These are phyloP conservation scores for Tuberolachnus salignus DNA, from an alignment of 2,888 invertebrate genomes.

Conservation along the genomic window DNA sequence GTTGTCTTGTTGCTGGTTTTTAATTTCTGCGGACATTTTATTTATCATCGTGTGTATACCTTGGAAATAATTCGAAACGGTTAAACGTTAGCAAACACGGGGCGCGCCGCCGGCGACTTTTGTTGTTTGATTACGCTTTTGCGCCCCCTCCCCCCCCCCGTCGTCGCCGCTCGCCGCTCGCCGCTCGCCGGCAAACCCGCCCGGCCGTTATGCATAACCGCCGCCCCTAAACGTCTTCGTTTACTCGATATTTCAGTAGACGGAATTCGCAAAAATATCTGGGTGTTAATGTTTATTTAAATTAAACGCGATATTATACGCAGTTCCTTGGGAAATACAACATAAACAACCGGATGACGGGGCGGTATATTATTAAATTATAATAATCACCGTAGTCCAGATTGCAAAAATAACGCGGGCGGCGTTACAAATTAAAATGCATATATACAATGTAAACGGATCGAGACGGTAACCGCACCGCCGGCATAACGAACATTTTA, in stretches of 20 bases:
- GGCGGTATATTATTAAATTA: no score
- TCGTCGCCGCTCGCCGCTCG: no score
- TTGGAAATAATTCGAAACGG: constrained; percentile 32
- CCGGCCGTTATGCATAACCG: no score
- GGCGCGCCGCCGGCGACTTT: no score
- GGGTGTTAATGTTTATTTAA: not conserved
- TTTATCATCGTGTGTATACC: constrained; percentile 25
- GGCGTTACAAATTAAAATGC: no score
- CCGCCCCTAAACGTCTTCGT: constrained; percentile 25
- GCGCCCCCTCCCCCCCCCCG: no score
- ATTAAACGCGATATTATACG: not conserved
- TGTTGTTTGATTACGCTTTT: constrained; percentile 19
- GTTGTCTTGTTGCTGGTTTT: not conserved
- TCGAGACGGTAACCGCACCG: no score
- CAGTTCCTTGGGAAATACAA: not conserved
- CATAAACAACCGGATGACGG: not conserved
- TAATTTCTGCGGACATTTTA: constrained; percentile 26
- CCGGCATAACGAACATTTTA: no score
- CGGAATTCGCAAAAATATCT: constrained; percentile 36
- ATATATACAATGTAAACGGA: no score
- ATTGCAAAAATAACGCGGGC: no score
- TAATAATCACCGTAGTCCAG: no score
- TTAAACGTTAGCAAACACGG: constrained; percentile 16
- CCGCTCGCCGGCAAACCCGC: no score
- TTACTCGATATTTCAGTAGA: constrained; percentile 15